Percentiles rank a stretch among this genome's conserved stretches.
Evolutionary conservation across 2,888 invertebrate genomes (phyloP).

Genomic region (Zygaena filipendulae): DNA sequence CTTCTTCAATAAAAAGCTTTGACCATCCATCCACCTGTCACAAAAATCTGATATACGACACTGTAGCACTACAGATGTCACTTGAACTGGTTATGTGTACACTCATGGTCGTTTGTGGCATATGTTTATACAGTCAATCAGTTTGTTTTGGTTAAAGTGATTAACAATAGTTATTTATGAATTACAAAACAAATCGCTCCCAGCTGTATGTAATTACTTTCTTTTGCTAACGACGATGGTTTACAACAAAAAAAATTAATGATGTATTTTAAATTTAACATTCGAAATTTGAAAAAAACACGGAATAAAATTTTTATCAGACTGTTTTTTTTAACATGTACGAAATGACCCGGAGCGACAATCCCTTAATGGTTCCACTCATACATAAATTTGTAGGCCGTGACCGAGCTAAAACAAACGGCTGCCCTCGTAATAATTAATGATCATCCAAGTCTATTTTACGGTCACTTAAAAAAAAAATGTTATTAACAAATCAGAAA

Average conservation of each 20-base stretch:
- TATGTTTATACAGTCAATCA: constrained; percentile 12
- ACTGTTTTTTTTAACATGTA: constrained; percentile 4
- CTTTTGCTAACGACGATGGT: too few relatives aligned
- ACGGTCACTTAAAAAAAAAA: constrained; percentile 46
- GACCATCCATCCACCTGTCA: constrained; percentile 37
- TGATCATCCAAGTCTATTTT: constrained; percentile 57
- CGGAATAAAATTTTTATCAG: neutral
- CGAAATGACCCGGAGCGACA: constrained; percentile 45
- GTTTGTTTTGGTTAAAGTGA: constrained; percentile 28
- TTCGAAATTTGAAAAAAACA: constrained; percentile 1
- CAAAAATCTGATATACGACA: constrained; percentile 31
- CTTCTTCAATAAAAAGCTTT: neutral
- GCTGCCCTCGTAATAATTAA: constrained; percentile 51
- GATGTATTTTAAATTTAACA: neutral
- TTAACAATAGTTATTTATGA: too few relatives aligned
- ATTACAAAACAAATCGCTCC: too few relatives aligned
- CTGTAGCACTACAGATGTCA: constrained; percentile 19
- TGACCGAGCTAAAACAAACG: constrained; percentile 61
- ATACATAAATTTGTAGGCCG: constrained; percentile 56
- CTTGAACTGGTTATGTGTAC: constrained; percentile 20
- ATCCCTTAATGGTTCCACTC: constrained; percentile 53
- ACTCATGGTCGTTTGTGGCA: constrained; percentile 15
- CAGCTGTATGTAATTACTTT: too few relatives aligned
- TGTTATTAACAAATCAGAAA: constrained; percentile 48
- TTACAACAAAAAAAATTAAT: too few relatives aligned